Evolutionary conservation across 2,888 invertebrate species (phyloP).

Genomic region (Melinopterus prodromus): DNA sequence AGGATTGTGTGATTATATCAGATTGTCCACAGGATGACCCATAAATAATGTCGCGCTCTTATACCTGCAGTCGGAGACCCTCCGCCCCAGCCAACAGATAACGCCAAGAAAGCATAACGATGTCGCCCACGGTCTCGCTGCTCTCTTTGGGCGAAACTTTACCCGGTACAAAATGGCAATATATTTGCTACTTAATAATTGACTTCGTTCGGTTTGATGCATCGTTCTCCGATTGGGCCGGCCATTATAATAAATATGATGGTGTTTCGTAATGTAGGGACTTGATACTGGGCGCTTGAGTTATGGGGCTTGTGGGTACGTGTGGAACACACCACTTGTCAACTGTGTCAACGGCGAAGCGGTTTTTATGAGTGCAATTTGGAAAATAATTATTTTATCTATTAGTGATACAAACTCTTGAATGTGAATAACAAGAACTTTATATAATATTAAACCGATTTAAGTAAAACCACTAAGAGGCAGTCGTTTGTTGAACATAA

Average conservation of each 20-base stretch:
- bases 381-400: no score
- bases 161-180: slow-evolving; percentile 32
- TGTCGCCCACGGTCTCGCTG: slow-evolving; percentile 40
- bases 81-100: slow-evolving; percentile 42
- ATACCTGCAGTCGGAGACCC: slow-evolving; percentile 38
- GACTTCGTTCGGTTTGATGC: slow-evolving; percentile 12
- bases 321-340: background rate
- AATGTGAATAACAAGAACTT: no score
- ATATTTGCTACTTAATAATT: slow-evolving; percentile 36
- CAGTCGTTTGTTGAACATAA: no score
- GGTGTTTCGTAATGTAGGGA: slow-evolving; percentile 6
- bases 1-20: slow-evolving; percentile 62
- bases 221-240: background rate
- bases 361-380: no score
- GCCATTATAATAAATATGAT: slow-evolving; percentile 23
- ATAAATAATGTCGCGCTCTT: slow-evolving; percentile 57
- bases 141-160: slow-evolving; percentile 23
- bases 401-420: no score
- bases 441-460: no score
- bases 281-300: background rate
- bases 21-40: slow-evolving; percentile 59
- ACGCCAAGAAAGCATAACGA: slow-evolving; percentile 46
- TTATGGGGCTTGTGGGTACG: background rate
- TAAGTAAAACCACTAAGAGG: no score
- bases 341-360: no score